These are phyloP conservation scores for Elephas maximus DNA, from an alignment of 2,113 vertebrate genomes.

Conservation along the genomic window DNA sequence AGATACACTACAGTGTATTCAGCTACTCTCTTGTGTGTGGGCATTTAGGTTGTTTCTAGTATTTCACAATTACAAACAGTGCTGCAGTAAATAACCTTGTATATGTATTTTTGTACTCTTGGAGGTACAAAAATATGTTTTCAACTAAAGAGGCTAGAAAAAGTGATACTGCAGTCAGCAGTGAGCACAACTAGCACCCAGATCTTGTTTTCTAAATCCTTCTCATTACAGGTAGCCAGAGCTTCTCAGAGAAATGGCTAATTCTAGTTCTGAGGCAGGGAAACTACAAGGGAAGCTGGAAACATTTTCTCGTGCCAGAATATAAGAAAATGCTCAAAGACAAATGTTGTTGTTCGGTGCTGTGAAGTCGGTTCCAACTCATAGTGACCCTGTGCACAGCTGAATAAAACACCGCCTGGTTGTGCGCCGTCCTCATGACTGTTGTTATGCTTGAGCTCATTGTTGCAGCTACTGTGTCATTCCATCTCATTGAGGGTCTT, in stretches of 20 bases:
- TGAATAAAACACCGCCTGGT: too few relatives aligned
- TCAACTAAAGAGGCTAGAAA: neutral
- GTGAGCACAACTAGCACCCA: neutral
- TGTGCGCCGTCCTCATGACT: too few relatives aligned
- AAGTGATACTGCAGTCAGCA: neutral
- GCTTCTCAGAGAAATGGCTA: neutral
- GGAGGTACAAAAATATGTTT: neutral
- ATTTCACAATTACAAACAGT: neutral
- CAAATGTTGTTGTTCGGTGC: neutral
- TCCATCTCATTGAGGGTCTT: too few relatives aligned
- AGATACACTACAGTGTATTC: neutral
- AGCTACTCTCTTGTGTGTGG: neutral
- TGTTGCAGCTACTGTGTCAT: too few relatives aligned
- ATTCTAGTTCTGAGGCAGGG: conserved; percentile 21
- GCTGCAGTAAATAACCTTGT: neutral
- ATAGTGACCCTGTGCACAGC: too few relatives aligned
- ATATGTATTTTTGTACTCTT: neutral
- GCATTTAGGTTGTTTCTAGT: neutral
- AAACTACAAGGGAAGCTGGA: conserved; percentile 25
- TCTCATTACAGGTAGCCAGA: neutral
- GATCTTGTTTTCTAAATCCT: conserved; percentile 56
- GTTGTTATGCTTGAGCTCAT: too few relatives aligned
- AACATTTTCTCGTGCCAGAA: conserved; percentile 56
- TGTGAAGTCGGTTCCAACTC: too few relatives aligned
- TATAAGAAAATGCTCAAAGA: neutral